Evolutionary conservation across 2,888 invertebrate species (phyloP).

Genomic region (Oscheius myriophilus): DNA sequence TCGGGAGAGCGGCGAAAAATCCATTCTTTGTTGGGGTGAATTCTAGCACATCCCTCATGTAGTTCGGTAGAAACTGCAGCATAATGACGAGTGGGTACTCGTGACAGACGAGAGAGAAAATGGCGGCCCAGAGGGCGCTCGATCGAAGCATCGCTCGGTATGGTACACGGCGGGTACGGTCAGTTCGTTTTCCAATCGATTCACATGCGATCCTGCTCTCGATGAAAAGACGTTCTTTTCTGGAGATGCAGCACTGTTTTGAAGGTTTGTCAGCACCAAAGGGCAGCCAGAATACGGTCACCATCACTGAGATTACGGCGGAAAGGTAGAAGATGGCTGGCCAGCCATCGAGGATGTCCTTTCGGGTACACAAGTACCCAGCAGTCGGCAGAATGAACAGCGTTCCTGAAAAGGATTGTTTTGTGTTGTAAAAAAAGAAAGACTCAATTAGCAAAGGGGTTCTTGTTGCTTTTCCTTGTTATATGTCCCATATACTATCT

Average conservation of each 20-base stretch:
- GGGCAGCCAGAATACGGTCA: conserved; percentile 66
- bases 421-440: too few species aligned
- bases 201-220: conserved; percentile 69
- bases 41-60: conserved; percentile 68
- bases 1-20: conserved; percentile 60
- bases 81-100: conserved; percentile 67
- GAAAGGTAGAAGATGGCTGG: conserved; percentile 68
- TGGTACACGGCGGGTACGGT: conserved; percentile 59
- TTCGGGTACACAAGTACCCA: conserved; percentile 66
- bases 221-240: conserved; percentile 63
- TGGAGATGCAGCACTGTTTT: conserved; percentile 67
- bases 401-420: conserved; percentile 51
- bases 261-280: conserved; percentile 69
- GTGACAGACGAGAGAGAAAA: conserved; percentile 62
- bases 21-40: conserved; percentile 69
- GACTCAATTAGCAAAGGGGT: too few species aligned
- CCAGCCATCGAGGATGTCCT: conserved; percentile 66
- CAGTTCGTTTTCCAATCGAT: conserved; percentile 65
- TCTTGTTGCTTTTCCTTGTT: too few species aligned
- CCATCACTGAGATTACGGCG: conserved; percentile 58
- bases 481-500: too few species aligned
- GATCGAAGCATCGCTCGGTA: conserved; percentile 61
- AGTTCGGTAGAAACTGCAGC: conserved; percentile 67
- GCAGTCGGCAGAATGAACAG: conserved; percentile 68
- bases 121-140: conserved; percentile 63